Percentiles rank a stretch among this genome's conserved stretches.
phyloP scores from a whole-genome alignment of 2,888 invertebrate genomes.

The Malacosoma neustria region DNA sequence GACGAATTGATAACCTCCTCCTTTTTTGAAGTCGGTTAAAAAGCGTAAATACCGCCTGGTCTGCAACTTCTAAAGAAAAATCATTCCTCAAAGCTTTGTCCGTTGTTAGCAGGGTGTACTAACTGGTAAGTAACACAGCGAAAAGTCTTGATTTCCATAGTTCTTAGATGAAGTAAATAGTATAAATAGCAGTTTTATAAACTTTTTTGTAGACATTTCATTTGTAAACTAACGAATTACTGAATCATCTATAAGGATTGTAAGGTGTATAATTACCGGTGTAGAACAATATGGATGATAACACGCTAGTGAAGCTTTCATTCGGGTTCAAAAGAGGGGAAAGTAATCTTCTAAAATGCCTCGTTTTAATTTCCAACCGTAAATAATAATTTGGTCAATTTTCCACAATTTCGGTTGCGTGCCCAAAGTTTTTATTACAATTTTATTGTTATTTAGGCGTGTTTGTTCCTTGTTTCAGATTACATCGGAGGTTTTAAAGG shows the following conservation, averaged over 20 bases:
- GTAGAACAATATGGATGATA: constrained; percentile 17
- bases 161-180: too few species aligned
- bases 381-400: constrained; percentile 75
- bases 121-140: too few species aligned
- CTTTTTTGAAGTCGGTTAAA: too few species aligned
- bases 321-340: constrained; percentile 46
- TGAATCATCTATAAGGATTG: neutral
- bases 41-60: too few species aligned
- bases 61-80: too few species aligned
- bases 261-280: neutral
- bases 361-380: constrained; percentile 67
- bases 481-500: constrained; percentile 69
- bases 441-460: constrained; percentile 75
- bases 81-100: too few species aligned
- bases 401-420: constrained; percentile 71
- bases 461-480: constrained; percentile 75
- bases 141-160: too few species aligned
- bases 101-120: too few species aligned
- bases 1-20: too few species aligned
- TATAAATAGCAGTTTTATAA: too few species aligned
- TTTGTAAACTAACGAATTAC: neutral
- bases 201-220: neutral
- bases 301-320: constrained; percentile 28
- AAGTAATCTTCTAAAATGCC: constrained; percentile 61
- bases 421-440: constrained; percentile 72